Conservation (phyloP, 2,113 vertebrate species). For the Oncorhynchus mykiss region DNA sequence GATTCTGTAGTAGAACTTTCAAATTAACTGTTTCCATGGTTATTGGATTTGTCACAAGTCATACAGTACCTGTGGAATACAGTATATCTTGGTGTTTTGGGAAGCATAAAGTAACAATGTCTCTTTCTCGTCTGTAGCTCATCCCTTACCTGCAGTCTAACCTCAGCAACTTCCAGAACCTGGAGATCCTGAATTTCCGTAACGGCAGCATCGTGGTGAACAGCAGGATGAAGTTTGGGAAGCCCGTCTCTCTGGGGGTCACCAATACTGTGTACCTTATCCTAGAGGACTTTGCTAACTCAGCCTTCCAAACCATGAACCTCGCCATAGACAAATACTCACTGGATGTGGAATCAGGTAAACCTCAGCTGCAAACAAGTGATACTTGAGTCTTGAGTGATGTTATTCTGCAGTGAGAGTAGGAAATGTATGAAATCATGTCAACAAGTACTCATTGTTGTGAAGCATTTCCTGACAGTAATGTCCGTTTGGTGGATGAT, state of each 20-base stretch:
- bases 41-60: no score
- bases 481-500: neutral
- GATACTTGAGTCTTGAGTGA: neutral
- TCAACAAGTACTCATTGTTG: neutral
- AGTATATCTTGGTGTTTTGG: no score
- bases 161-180: conserved; percentile 88
- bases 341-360: conserved; percentile 93
- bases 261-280: conserved; percentile 87
- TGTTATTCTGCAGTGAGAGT: neutral
- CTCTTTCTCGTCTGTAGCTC: conserved; percentile 71
- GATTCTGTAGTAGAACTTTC: no score
- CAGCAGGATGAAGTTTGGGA: conserved; percentile 89
- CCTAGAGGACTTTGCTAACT: conserved; percentile 92
- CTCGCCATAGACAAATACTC: conserved; percentile 92
- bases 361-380: conserved; percentile 2
- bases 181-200: conserved; percentile 96
- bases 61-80: no score
- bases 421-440: neutral
- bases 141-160: conserved; percentile 94
- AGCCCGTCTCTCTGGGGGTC: conserved; percentile 81
- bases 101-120: neutral
- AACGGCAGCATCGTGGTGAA: conserved; percentile 97
- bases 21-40: no score
- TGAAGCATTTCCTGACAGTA: neutral
- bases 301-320: conserved; percentile 94